Base-by-base conservation (phyloP, 1,140 invertebrate species). In the Hermatobates lingyangjiaoensis region DNA sequence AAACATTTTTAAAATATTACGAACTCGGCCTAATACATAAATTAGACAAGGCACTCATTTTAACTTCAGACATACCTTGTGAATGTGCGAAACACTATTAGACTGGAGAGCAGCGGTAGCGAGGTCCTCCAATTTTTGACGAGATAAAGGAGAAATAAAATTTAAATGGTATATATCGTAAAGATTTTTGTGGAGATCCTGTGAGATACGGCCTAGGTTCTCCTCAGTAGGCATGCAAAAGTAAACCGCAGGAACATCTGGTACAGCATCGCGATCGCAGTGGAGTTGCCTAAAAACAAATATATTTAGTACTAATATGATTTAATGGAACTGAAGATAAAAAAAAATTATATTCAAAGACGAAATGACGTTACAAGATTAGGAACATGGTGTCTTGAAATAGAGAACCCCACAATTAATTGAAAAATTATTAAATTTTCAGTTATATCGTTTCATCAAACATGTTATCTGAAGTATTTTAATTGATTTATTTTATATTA, bases 171-270 rank as follows among this genome's bases (percentile, higher is more conserved):
- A 98, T 30, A 81, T 75, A 61, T 98, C 93, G 67, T 99, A 99
- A 20, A 95, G 68, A 26, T 84, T 81, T 68, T 85, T 88, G 56
- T 87, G 80, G 52, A 97, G 77, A 66, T 94, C 90, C 70, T 94
- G 86, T 50, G 82, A 83, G 56, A 99, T 97, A 58, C 92, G 74
- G 39, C 81, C 81, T 25, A 99, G 74, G 71, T 99, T 99, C 66
- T 98, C 92, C 63, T 96, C 88, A 27, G 83, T 87, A n/a, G 96
- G 93, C 57, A 87, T 76, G 67, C 96, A 94, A 66, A 99, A 98
- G 69, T 99, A 99, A 45, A 99, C 81, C 10, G 91, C 93, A 56
- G 95, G 93, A 15, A 97, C 94, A 74, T 99, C 96, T 3, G 94
- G 92, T 59, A 99, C 92, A 5, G 85, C 72, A 68, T 98, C 94